Conservation (phyloP, 2,797 vertebrate genomes). For the Oophaga sylvatica region DNA sequence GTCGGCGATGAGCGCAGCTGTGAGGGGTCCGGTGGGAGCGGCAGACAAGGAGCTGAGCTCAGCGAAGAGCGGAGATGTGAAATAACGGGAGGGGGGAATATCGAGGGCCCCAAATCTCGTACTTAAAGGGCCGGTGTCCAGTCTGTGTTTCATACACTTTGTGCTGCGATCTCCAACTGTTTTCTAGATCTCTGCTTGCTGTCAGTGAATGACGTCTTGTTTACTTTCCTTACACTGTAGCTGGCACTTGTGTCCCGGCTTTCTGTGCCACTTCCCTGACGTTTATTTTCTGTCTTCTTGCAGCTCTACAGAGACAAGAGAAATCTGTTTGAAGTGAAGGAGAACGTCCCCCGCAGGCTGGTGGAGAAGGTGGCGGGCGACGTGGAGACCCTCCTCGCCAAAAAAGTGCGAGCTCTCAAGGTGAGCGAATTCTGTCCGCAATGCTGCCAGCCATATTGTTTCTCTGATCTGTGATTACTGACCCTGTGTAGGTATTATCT, state of each 20-base stretch:
- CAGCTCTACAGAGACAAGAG: conserved; percentile 96
- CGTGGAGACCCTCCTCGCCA: conserved; percentile 92
- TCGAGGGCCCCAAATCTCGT: neutral
- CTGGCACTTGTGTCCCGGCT: neutral
- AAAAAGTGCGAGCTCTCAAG: conserved; percentile 95
- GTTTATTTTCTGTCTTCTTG: conserved; percentile 60
- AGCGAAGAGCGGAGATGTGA: neutral
- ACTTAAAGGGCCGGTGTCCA: neutral
- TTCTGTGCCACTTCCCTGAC: neutral
- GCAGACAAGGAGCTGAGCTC: conserved; percentile 30
- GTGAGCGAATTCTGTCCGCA: conserved; percentile 72
- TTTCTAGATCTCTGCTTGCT: neutral
- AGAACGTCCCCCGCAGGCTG: conserved; percentile 90
- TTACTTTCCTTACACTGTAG: neutral
- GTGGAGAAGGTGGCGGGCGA: conserved; percentile 93
- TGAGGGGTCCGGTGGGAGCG: conserved; percentile 26
- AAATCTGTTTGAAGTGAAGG: conserved; percentile 94
- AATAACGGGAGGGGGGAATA: neutral
- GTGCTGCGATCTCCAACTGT: neutral
- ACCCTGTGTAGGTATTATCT: no score
- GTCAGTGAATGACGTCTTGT: neutral
- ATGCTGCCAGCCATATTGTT: no score
- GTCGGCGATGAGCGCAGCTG: conserved; percentile 26
- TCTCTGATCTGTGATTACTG: no score
- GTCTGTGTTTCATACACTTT: neutral